Conservation (phyloP, 2,888 invertebrate species). For the Lasioglossum figueresi region DNA sequence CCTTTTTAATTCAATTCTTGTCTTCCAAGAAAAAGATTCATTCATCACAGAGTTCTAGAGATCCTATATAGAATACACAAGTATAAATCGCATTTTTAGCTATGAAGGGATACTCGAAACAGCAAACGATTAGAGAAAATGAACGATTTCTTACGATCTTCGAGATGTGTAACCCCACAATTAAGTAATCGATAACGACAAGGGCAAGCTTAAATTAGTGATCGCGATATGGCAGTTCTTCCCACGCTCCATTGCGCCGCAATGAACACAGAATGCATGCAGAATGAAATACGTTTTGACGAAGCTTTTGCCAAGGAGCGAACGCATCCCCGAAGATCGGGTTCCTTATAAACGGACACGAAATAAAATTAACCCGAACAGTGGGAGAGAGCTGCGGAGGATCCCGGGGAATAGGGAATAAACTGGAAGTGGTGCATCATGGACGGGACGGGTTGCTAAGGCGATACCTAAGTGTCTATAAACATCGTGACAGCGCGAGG, state of each 20-base stretch:
- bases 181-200: background rate
- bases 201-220: background rate
- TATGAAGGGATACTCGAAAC: background rate
- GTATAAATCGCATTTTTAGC: background rate
- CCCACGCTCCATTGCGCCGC: background rate
- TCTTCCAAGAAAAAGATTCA: background rate
- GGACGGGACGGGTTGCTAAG: slow-evolving; percentile 42
- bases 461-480: slow-evolving; percentile 68
- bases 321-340: slow-evolving; percentile 7
- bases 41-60: background rate
- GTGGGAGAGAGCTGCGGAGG: background rate
- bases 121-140: background rate
- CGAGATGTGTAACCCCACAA: background rate
- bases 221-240: background rate
- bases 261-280: slow-evolving; percentile 6
- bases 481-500: slow-evolving; percentile 69
- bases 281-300: background rate
- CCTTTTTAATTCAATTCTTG: background rate
- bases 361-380: slow-evolving; percentile 42
- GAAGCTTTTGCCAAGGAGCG: background rate
- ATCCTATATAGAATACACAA: background rate
- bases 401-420: slow-evolving; percentile 29
- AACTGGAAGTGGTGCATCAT: slow-evolving; percentile 42
- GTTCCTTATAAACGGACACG: background rate
- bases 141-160: background rate